Base-by-base conservation (phyloP, 2,113 vertebrate species). In the Hyperopisus bebe region DNA sequence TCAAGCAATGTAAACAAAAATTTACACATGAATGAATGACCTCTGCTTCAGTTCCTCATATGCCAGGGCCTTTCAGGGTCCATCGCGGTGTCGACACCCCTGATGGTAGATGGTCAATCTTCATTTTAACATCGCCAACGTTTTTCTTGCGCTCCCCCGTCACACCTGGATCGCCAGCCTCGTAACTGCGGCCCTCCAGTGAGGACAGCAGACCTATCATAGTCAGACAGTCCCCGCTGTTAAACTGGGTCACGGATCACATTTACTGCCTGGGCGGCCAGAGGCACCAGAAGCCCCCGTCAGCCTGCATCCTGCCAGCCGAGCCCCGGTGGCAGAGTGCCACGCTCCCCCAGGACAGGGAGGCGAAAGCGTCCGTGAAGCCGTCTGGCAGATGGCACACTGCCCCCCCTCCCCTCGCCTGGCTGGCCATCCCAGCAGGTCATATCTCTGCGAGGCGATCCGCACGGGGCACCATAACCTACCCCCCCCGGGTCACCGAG, bases 241-340 rank as follows among this genome's bases (percentile, higher is more conserved):
- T 66, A 90, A 83, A 89, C 90, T 90, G 88, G 90, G 87, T 90
- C 90, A 86, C 15, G 9, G 82, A 84, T 47, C 51, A 58, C 90
- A 90, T 50, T 86, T 46, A 86, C 31, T 35, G 84, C 53, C 88
- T 84, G 87, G 90, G 66, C 27, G 53, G 66, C 90, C 19, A 9
- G 35, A 82, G 77, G 50, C 83, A 62, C n/a, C 82, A 44, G 39
- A 88, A n/a, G 48, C 62, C 62, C 62, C 17, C 58, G 19, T 19
- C 88, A 50, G 70, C 55, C 44, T 2, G 15, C 51, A 47, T 89
- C 27, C 53, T 86, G 80, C 90, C 90, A 90, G 48, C 58, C 53
- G 70, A 31, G 58, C 17, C 88, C 58, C 35, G 46, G 17, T 89
- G 88, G 44, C 55, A 48, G 31, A 50, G 46, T n/a, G 55, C 77